Evolutionary conservation across 2,113 vertebrate genomes (phyloP), one percentile per base, ranked within the genome.

Genomic region (Aramus guarauna): DNA sequence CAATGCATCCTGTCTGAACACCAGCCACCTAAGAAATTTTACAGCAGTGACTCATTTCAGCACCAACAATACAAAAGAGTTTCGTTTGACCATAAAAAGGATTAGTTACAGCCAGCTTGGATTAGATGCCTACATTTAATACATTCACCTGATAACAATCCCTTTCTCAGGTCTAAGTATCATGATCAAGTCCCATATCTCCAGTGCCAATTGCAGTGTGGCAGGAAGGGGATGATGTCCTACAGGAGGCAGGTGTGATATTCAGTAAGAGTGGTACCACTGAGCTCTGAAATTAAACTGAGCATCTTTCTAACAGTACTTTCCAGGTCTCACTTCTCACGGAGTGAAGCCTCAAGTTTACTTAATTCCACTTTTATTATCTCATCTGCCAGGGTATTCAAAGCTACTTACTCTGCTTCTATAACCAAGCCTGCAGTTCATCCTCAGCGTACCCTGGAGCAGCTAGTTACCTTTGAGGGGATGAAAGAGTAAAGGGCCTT

Each of bases 1-100:
- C 94, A 93, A 50, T 12, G 76, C 87, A 98, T 98, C 98, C 98
- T 98, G 98, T 97, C 96, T 86, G 94, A 98, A 97, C 94, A 97
- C 96, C 95, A 97, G 97, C 98, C 95, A 95, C 97, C 96, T 90
- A 98, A 98, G 96, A 97, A 97, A 98, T 98, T 97, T 96, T 95
- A 97, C 75, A 93, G 95, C 2, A 22, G 72, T 98, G 98, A 98
- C 96, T 98, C 98, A 98, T 89, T 97, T 95, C 95, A 97, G 92
- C 68, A 93, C 66, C 91, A 95, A 94, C 97, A 97, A 97, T 96
- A 90, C 77, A 94, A 79, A 90, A 76, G 76, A 85, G 6, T 74
- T 93, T 88, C 88, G 88, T 45, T 41, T 86, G 73, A 91, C 85
- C 88, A 93, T 95, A 95, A 93, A 96, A 97, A 96, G 91, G 60